Evolutionary conservation across 2,888 invertebrate genomes (phyloP).

Genomic region (Drosophila lacicola): DNA sequence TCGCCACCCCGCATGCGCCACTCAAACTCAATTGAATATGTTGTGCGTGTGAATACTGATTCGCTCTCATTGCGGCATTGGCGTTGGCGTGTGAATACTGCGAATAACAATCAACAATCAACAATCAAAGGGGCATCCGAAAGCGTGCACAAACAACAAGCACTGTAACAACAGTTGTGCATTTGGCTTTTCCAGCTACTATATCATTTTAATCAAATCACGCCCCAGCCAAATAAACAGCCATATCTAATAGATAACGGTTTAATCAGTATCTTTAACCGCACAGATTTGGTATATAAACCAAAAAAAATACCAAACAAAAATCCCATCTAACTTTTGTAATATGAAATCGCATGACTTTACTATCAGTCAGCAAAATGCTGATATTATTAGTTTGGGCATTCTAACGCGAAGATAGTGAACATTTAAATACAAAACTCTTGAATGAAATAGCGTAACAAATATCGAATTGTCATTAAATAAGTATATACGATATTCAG

Average conservation of each 20-base stretch:
- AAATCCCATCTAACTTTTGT: not conserved
- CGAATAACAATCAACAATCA: slow-evolving; percentile 8
- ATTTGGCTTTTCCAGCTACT: slow-evolving; percentile 42
- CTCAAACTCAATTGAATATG: slow-evolving; percentile 29
- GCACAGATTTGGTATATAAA: slow-evolving; percentile 5
- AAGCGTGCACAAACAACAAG: slow-evolving; percentile 4
- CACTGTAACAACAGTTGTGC: slow-evolving; percentile 33
- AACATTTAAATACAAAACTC: no score
- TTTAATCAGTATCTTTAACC: slow-evolving; percentile 9
- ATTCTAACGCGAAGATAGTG: no score
- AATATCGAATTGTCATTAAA: no score
- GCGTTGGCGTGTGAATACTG: slow-evolving; percentile 37
- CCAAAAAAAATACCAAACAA: not conserved
- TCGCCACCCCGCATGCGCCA: slow-evolving; percentile 33
- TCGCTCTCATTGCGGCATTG: slow-evolving; percentile 38
- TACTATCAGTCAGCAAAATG: not conserved
- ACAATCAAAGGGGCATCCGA: slow-evolving; percentile 3
- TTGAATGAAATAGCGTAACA: no score
- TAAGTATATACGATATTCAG: no score
- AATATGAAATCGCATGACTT: no score
- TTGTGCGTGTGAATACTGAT: slow-evolving; percentile 40
- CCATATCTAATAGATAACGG: slow-evolving; percentile 17
- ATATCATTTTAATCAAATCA: slow-evolving; percentile 29
- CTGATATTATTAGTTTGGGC: no score
- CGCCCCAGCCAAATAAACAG: not conserved